Percentiles rank a stretch among this genome's conserved stretches.
Evolutionary conservation across 2,113 vertebrate species (phyloP).

Genomic region (Prochilodus magdalenae): DNA sequence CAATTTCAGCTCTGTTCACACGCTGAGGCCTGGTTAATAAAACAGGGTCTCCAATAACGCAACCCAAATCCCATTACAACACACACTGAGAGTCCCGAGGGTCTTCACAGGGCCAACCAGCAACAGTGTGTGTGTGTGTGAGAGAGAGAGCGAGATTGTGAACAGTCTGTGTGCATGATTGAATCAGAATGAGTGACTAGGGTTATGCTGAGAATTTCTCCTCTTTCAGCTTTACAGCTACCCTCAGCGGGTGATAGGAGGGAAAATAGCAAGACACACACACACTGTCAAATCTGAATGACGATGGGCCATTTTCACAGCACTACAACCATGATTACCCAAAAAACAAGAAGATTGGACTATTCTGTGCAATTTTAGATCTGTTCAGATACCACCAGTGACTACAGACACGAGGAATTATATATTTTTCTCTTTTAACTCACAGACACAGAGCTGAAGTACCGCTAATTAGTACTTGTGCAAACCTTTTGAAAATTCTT

Average conservation of each 20-base stretch:
- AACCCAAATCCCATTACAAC: constrained; percentile 52
- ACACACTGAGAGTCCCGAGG: constrained; percentile 43
- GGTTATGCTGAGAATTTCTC: constrained; percentile 26
- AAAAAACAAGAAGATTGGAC: constrained; percentile 17
- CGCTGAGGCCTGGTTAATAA: neutral
- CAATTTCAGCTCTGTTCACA: constrained; percentile 49
- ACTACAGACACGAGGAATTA: neutral
- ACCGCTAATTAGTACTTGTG: neutral
- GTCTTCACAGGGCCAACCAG: neutral
- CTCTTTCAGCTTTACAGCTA: constrained; percentile 8
- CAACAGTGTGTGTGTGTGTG: constrained; percentile 23
- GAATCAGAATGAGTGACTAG: constrained; percentile 62
- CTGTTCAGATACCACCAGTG: constrained; percentile 23
- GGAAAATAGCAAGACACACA: neutral
- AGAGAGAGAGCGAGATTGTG: too few relatives aligned
- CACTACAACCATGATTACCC: constrained; percentile 26
- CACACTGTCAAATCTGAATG: constrained; percentile 33
- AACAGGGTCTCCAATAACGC: neutral
- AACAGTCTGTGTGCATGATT: constrained; percentile 49
- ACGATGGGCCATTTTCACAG: constrained; percentile 42
- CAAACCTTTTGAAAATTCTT: too few relatives aligned
- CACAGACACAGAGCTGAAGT: neutral
- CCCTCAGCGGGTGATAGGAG: neutral
- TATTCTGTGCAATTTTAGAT: neutral
- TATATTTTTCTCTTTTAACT: neutral